A percentile compares a stretch with the other conserved stretches of the same genome.
These are phyloP conservation scores for Anguilla megastoma DNA, from an alignment of 2,797 vertebrate species.

Conservation along the genomic window DNA sequence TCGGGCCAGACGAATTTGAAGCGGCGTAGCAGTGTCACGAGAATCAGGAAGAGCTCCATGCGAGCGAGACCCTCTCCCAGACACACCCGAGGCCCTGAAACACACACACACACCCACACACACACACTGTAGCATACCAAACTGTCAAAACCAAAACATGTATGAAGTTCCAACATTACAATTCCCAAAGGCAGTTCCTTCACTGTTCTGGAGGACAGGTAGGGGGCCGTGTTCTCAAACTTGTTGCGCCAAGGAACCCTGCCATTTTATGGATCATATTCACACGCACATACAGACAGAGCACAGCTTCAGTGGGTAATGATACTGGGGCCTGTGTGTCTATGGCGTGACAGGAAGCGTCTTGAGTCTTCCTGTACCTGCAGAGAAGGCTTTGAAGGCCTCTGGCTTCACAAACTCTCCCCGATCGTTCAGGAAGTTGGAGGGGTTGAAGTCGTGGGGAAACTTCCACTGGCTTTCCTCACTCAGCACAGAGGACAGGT, in stretches of 20 bases:
- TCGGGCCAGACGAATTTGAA: slow-evolving; percentile 68
- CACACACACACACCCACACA: background rate
- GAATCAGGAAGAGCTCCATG: slow-evolving; percentile 60
- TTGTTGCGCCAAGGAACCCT: no score
- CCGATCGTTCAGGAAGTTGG: slow-evolving; percentile 40
- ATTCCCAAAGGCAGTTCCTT: no score
- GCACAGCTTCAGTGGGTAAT: background rate
- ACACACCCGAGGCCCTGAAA: slow-evolving; percentile 67
- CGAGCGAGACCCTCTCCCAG: slow-evolving; percentile 58
- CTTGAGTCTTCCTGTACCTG: slow-evolving; percentile 34
- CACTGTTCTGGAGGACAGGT: no score
- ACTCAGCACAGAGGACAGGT: slow-evolving; percentile 41
- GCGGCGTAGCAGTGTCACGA: slow-evolving; percentile 64
- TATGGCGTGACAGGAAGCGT: background rate
- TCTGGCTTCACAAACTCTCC: slow-evolving; percentile 48
- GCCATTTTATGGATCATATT: no score
- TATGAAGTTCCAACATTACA: no score
- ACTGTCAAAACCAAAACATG: no score
- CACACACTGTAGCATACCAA: background rate
- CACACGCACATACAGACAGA: background rate
- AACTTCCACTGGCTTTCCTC: slow-evolving; percentile 39
- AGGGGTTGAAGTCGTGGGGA: slow-evolving; percentile 40
- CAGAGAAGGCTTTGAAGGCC: slow-evolving; percentile 45
- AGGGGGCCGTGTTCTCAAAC: no score
- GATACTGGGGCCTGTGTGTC: background rate